A percentile compares a stretch with the other conserved stretches of the same genome.
phyloP scores from a whole-genome alignment of 1,140 invertebrate genomes.

The Coelopa frigida region DNA sequence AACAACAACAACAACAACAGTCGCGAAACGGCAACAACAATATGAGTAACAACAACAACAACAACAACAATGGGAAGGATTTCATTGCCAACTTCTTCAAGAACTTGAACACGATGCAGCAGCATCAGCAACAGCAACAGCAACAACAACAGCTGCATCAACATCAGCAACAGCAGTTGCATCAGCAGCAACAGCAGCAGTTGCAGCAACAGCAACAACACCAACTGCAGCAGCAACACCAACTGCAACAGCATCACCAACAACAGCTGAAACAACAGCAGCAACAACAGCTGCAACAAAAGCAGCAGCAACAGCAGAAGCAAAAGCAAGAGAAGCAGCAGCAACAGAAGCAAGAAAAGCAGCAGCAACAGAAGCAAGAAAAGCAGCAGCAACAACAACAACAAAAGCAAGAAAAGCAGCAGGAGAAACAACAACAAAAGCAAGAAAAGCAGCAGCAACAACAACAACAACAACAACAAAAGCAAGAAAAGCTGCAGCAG shows the following conservation, averaged over 20 bases:
- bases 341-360: neutral
- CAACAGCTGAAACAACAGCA: too few species aligned
- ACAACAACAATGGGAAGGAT: constrained; percentile 1
- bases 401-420: neutral
- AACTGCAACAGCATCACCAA: too few species aligned
- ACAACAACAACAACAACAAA: constrained; percentile 3
- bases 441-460: neutral
- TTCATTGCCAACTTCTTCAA: too few species aligned
- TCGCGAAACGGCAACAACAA: constrained; percentile 3
- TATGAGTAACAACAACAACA: constrained; percentile 1
- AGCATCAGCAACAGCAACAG: too few species aligned
- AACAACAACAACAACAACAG: neutral
- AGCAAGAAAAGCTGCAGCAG: neutral
- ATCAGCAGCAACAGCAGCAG: neutral
- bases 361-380: neutral
- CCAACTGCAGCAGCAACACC: too few species aligned
- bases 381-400: neutral
- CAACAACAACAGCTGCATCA: too few species aligned
- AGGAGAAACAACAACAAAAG: neutral
- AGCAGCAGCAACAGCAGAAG: neutral
- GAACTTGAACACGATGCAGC: too few species aligned
- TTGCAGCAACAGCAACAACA: neutral
- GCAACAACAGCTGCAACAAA: too few species aligned
- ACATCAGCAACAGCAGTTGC: too few species aligned
- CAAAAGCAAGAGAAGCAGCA: neutral